Conservation (phyloP, 2,113 vertebrate species). For the Salvelinus sp. region DNA sequence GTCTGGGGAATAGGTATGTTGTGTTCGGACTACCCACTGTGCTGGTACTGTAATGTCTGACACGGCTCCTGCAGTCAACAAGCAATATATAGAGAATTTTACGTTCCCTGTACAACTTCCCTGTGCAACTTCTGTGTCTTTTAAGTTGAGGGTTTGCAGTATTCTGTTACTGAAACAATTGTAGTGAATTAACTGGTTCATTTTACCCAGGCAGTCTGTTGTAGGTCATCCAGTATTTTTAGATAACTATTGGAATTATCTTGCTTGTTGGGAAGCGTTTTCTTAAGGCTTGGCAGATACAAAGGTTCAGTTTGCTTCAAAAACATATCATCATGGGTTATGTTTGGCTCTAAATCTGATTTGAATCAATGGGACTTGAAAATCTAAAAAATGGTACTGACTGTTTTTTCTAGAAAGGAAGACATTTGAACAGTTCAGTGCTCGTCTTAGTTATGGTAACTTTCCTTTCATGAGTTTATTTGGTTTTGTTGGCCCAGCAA, state of each 20-base stretch:
- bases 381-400: not conserved
- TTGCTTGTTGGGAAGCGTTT: not conserved
- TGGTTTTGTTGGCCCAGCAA: slow-evolving; percentile 36
- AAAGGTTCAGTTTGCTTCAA: not conserved
- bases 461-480: slow-evolving; percentile 27
- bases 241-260: not conserved
- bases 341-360: not conserved
- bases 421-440: not conserved
- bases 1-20: slow-evolving; percentile 27
- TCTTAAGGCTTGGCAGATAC: not conserved
- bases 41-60: slow-evolving; percentile 45
- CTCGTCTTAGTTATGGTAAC: not conserved
- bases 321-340: not conserved
- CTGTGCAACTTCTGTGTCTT: too few species aligned
- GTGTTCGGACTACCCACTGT: slow-evolving; percentile 22
- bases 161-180: not conserved
- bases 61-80: slow-evolving; percentile 16
- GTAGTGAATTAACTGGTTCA: not conserved
- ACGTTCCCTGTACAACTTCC: not conserved
- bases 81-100: slow-evolving; percentile 20
- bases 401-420: not conserved
- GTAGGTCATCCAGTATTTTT: not conserved
- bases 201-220: too few species aligned
- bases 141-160: slow-evolving; percentile 5
- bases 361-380: not conserved